These are phyloP conservation scores for Oxytorus armatus DNA, from an alignment of 2,888 invertebrate genomes.

Conservation along the genomic window DNA sequence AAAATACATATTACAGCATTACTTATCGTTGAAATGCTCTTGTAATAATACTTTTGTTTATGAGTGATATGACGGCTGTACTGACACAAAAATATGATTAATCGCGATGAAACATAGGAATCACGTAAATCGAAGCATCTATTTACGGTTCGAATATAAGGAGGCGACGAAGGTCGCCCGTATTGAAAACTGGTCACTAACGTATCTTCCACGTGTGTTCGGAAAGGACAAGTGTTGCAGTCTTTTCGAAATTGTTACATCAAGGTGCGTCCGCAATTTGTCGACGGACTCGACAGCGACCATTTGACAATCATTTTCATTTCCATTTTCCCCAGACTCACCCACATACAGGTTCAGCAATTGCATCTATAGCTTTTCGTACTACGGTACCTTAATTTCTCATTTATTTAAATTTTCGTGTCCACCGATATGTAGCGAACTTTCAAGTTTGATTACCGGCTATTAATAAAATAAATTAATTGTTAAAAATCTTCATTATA, in stretches of 20 bases:
- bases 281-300: not conserved
- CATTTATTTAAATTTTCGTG: too few relatives aligned
- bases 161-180: constrained; percentile 42
- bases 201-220: not conserved
- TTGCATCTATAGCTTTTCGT: too few relatives aligned
- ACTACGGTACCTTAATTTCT: too few relatives aligned
- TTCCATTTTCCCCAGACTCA: too few relatives aligned
- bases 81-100: not conserved
- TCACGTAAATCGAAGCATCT: constrained; percentile 7
- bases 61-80: too few relatives aligned
- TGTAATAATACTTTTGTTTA: constrained; percentile 19
- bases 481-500: too few relatives aligned
- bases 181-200: constrained; percentile 9
- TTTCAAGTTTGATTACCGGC: too few relatives aligned
- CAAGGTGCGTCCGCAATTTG: not conserved
- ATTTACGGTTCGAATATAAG: constrained; percentile 42
- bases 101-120: not conserved
- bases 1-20: constrained; percentile 3
- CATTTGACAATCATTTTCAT: too few relatives aligned
- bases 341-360: too few relatives aligned
- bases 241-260: not conserved
- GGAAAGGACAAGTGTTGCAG: too few relatives aligned
- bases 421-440: too few relatives aligned
- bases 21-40: not conserved
- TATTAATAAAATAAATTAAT: too few relatives aligned